Base-by-base conservation (phyloP, 1,140 invertebrate species). In the Coboldia fuscipes region DNA sequence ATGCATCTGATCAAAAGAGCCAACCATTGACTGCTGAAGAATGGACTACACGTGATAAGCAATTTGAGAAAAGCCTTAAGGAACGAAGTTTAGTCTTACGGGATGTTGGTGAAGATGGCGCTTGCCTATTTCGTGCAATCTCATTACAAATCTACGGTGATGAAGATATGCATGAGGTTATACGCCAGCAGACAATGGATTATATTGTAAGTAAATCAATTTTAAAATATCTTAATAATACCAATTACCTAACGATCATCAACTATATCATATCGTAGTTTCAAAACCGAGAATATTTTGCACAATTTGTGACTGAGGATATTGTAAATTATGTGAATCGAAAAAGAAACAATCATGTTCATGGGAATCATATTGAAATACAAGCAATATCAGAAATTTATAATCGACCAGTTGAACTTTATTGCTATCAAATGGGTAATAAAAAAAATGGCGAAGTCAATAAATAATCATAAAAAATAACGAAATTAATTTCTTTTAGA, bases 351-450 rank as follows among this genome's bases (percentile, higher is more conserved):
- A 72, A 77, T 39, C 69, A 72, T 52, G 79, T 80, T 29, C 86
- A 90, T 59, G 86, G 86, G 24, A 93, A 93, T 60, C 86, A 93
- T 54, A 73, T 93, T 42, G 86, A 93, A 60, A 84, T 93, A 50
- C 86, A 93, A 57, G 86, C 86, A 18, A 74, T 93, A 62, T 82
- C 79, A 40, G 86, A 93, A 63, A 74, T 93, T 57, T 93, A 85
- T 51, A 89, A 86, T 57, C 64, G 86, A 41, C 79, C 77, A n/a
- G 77, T 93, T 39, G 84, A 93, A 61, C 76, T 93, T 4, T 93
- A 84, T 56, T 83, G 85, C 48, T 92, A 92, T 49, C 70, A 74
- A 45, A 66, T 70, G 47, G 75, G 80, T 85, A 56, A 48, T 55
- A 46, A 27, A 4, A 10, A 4, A 14, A 27, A 27, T 27, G 3